Conservation (phyloP, 1,140 invertebrate genomes). For the Halictus rubicundus region DNA sequence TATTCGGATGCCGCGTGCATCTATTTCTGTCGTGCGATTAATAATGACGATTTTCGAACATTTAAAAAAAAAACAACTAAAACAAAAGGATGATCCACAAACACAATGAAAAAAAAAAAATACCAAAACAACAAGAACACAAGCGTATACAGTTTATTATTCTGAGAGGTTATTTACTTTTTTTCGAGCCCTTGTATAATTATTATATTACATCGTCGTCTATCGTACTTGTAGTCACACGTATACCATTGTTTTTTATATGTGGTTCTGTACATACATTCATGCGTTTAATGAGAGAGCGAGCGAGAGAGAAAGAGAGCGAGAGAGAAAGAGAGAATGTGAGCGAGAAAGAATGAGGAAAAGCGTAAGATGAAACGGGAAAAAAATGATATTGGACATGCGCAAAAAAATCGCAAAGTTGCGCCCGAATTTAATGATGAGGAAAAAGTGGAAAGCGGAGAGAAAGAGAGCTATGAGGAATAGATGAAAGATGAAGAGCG, state of each 20-base stretch:
- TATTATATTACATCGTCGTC: conserved; percentile 60
- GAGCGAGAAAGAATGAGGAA: no score
- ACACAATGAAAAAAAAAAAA: conserved; percentile 55
- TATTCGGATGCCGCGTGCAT: conserved; percentile 56
- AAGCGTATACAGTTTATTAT: conserved; percentile 61
- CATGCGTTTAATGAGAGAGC: conserved; percentile 46
- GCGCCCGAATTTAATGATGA: conserved; percentile 41
- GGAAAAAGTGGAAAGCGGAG: conserved; percentile 3
- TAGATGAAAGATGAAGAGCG: conserved; percentile 3
- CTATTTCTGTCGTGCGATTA: conserved; percentile 68
- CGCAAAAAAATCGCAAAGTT: conserved; percentile 52
- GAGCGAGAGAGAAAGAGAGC: not conserved
- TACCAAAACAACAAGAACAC: conserved; percentile 60
- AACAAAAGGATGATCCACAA: conserved; percentile 40
- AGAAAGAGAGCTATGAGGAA: no score
- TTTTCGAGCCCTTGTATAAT: conserved; percentile 61
- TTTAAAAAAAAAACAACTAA: conserved; percentile 40
- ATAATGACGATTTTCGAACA: conserved; percentile 60
- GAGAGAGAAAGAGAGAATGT: no score
- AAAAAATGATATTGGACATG: conserved; percentile 46
- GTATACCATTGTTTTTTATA: conserved; percentile 62
- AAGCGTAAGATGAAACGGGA: not conserved
- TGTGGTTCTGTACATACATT: conserved; percentile 61
- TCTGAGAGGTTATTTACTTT: conserved; percentile 62
- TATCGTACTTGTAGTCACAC: conserved; percentile 59